These are phyloP conservation scores for Triplophysa rosa DNA, from an alignment of 2,113 vertebrate genomes.

Conservation along the genomic window DNA sequence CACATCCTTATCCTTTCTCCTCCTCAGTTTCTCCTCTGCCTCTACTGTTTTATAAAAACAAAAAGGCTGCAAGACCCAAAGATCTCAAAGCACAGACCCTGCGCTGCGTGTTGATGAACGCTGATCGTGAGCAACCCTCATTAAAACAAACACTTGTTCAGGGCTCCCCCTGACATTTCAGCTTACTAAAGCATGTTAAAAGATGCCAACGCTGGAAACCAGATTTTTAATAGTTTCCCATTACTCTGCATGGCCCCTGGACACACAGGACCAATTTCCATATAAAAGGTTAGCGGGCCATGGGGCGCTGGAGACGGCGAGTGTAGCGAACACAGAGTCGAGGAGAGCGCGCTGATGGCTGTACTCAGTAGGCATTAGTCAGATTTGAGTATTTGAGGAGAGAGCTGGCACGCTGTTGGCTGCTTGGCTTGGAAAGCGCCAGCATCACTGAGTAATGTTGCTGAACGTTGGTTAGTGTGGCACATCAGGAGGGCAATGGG, in stretches of 20 bases:
- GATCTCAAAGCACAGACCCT: conserved; percentile 26
- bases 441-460: not conserved
- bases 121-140: conserved; percentile 47
- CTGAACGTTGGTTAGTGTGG: conserved; percentile 7
- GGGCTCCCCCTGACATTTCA: conserved; percentile 35
- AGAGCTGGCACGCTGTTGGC: conserved; percentile 10
- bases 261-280: conserved; percentile 58
- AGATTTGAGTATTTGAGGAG: conserved; percentile 25
- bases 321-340: conserved; percentile 21
- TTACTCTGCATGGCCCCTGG: conserved; percentile 46
- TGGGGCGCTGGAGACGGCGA: conserved; percentile 9
- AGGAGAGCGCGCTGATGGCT: conserved; percentile 14
- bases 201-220: conserved; percentile 10
- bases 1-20: not conserved
- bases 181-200: conserved; percentile 36
- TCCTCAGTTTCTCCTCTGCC: too few species aligned
- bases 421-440: not conserved
- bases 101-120: not conserved
- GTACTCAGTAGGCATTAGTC: conserved; percentile 45
- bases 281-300: conserved; percentile 55
- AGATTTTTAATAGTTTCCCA: conserved; percentile 37
- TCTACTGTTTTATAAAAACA: too few species aligned
- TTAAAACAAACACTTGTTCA: conserved; percentile 55
- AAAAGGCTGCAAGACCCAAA: not conserved
- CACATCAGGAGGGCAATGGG: not conserved